Base-by-base conservation (phyloP, 2,113 vertebrate genomes). In the Thunnus thynnus region DNA sequence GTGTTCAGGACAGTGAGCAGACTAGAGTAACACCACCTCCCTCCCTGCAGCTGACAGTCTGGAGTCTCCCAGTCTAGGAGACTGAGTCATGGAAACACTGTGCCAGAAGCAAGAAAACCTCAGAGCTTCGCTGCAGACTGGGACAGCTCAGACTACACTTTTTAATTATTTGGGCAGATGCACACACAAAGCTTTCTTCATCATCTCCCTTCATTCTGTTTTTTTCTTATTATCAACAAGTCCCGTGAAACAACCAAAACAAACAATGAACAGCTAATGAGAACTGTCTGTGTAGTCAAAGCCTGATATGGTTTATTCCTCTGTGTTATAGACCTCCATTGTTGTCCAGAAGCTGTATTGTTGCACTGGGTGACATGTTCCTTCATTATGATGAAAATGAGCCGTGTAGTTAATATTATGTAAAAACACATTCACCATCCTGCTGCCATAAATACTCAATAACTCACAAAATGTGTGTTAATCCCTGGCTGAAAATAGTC, bases 61-160 rank as follows among this genome's bases (percentile, higher is more conserved):
- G 80, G 80, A 90, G 88, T 78, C 85, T 89, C 80, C 27, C 58
- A 81, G 81, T 91, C 76, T 90, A 58, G 30, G 74, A 61, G 76
- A 52, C 86, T 86, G 85, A 88, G 81, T 89, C 85, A 89, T 64
- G 80, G 46, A 80, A 76, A 65, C 47, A n/a, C 27, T 52, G 65
- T 57, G 86, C 78, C 78, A 87, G 80, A 60, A 87, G 60, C 65
- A 71, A 27, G 17, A 82, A 80, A 88, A 80, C 52, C 74, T 90
- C 82, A 72, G 67, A 56, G 63, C 62, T 61, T 71, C 32, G 3
- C 46, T 66, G 75, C 62, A 66, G 72, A 63, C 66, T 72, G 72
- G 68, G 69, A 41, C 57, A 5, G 47, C 73, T 74, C 84, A 70
- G 32, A 60, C 55, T 60, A 47, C 17, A 60, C 36, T 11, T 63